These are phyloP conservation scores for Trachemys scripta DNA, from an alignment of 2,113 vertebrate genomes.

Conservation along the genomic window DNA sequence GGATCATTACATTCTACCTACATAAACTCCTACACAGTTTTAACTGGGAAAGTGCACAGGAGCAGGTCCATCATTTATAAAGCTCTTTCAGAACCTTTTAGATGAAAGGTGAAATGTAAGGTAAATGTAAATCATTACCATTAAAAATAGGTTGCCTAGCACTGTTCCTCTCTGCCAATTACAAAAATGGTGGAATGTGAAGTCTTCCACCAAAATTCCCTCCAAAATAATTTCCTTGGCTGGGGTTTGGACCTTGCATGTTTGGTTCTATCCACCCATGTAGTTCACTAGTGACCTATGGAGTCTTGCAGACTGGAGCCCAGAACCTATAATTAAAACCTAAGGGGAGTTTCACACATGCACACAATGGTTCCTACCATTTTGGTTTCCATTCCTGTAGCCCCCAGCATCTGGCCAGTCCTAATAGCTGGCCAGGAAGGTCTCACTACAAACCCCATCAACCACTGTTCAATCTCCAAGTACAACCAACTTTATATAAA, in stretches of 20 bases:
- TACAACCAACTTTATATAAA: neutral
- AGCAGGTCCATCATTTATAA: neutral
- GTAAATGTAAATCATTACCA: neutral
- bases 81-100: neutral
- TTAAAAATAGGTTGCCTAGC: neutral
- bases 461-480: neutral
- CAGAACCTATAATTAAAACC: too few species aligned
- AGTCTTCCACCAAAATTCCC: neutral
- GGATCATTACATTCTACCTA: neutral
- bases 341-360: too few species aligned
- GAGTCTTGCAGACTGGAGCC: too few species aligned
- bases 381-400: neutral
- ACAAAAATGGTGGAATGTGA: neutral
- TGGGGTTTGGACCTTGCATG: neutral
- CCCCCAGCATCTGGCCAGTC: neutral
- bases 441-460: neutral
- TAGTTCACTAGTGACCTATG: neutral
- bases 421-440: neutral
- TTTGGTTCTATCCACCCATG: neutral
- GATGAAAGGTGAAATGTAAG: neutral
- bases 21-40: neutral
- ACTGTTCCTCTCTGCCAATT: neutral
- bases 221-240: neutral
- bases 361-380: neutral
- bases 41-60: neutral